Conservation (phyloP, 2,113 vertebrate genomes). For the Actenoides hombroni region DNA sequence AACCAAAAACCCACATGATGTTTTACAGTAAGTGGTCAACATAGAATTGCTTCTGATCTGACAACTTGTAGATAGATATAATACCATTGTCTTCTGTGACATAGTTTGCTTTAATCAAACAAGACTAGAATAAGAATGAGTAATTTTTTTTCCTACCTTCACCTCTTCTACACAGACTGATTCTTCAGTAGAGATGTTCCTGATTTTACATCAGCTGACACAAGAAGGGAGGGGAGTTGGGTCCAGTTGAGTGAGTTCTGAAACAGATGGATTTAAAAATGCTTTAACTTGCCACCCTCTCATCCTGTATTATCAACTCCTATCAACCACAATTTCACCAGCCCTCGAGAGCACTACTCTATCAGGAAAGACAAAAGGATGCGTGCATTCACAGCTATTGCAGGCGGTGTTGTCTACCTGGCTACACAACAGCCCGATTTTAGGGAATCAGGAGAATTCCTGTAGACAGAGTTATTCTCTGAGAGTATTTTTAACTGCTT, state of each 20-base stretch:
- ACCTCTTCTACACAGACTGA: background rate
- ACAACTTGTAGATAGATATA: background rate
- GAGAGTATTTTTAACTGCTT: background rate
- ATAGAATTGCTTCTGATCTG: background rate
- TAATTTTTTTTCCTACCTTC: background rate
- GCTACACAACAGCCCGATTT: background rate
- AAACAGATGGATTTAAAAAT: conserved; percentile 26
- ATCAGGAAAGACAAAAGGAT: background rate
- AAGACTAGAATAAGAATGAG: background rate
- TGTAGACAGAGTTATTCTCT: background rate
- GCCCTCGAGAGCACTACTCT: background rate
- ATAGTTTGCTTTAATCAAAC: background rate
- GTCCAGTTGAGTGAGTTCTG: background rate
- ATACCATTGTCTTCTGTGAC: background rate
- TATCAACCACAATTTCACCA: background rate
- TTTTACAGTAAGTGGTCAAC: background rate
- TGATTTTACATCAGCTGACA: background rate
- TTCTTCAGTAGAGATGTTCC: background rate
- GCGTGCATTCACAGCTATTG: background rate
- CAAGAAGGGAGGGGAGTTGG: background rate
- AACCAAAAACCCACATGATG: too few relatives aligned
- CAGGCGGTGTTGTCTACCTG: background rate
- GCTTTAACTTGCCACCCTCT: background rate
- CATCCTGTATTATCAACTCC: background rate
- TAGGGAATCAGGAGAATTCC: background rate